Conservation (phyloP, 2,113 vertebrate species). For the Plecotus auritus region DNA sequence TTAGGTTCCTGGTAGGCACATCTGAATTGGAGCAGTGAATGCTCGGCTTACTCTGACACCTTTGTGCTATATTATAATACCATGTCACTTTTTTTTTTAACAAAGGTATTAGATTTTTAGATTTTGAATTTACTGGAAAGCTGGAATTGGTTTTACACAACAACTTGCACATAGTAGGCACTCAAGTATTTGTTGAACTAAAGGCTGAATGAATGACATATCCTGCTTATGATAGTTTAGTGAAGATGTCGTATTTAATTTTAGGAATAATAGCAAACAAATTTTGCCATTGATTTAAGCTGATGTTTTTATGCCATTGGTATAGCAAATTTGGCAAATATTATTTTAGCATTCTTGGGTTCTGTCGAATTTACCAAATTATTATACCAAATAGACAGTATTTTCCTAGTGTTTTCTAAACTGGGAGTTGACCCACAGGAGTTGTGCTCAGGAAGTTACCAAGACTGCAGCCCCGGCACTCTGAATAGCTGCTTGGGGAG, state of each 20-base stretch:
- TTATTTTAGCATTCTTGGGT: conserved; percentile 13
- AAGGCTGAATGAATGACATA: not conserved
- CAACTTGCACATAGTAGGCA: not conserved
- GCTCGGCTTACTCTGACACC: not conserved
- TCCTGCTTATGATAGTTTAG: not conserved
- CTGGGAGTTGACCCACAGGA: not conserved
- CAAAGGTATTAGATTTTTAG: not conserved
- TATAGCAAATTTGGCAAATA: not conserved
- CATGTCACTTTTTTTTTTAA: not conserved
- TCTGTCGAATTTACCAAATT: not conserved
- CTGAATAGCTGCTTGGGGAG: not conserved
- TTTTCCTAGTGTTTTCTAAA: conserved; percentile 44
- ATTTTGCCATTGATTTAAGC: conserved; percentile 18
- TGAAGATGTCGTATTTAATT: not conserved
- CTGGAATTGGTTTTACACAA: not conserved
- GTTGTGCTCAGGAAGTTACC: conserved; percentile 14
- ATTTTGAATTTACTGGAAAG: conserved; percentile 22
- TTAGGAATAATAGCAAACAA: conserved; percentile 6
- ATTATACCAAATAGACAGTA: not conserved
- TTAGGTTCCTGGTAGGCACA: not conserved
- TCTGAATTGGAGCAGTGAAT: not conserved
- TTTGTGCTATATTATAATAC: not conserved
- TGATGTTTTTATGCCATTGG: not conserved
- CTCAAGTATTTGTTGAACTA: not conserved
- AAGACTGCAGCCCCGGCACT: not conserved